These are phyloP conservation scores for Beroe forskalii DNA, from an alignment of 37 sponge, comb jelly and placozoan genomes.

Conservation along the genomic window DNA sequence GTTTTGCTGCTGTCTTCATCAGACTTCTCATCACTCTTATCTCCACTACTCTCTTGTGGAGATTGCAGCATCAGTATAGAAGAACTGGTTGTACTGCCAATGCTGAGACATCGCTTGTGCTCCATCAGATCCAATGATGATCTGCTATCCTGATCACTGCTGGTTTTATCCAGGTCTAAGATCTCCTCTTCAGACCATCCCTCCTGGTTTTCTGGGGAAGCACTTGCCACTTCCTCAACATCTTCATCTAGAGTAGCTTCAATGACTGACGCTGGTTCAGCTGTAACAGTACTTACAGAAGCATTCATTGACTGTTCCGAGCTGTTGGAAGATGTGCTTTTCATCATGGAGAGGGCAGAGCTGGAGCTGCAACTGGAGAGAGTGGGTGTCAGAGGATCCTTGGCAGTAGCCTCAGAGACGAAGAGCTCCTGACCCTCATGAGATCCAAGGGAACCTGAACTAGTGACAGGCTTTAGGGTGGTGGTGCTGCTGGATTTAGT, in stretches of 20 bases:
- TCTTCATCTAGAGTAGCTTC: not conserved
- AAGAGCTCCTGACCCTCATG: not conserved
- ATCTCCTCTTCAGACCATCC: slow-evolving; percentile 33
- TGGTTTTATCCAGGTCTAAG: not conserved
- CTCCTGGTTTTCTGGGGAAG: not conserved
- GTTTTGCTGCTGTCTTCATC: slow-evolving; percentile 1
- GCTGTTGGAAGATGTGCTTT: slow-evolving; percentile 20
- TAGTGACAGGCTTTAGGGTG: slow-evolving; percentile 11
- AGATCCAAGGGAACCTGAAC: not conserved
- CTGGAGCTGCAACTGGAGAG: slow-evolving; percentile 18
- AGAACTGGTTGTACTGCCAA: slow-evolving; percentile 51
- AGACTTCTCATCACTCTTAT: slow-evolving; percentile 9
- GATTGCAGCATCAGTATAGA: slow-evolving; percentile 46
- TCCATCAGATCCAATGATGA: not conserved
- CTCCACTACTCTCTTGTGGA: slow-evolving; percentile 4
- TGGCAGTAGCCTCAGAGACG: not conserved
- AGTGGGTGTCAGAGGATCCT: slow-evolving; percentile 4
- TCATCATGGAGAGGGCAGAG: not conserved
- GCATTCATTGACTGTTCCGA: not conserved
- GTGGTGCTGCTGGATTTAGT: not conserved
- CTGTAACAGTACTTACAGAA: not conserved
- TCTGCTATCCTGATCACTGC: not conserved
- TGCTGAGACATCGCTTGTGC: slow-evolving; percentile 32
- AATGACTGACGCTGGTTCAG: not conserved
- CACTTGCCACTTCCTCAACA: not conserved